Evolutionary conservation across 2,113 vertebrate species (phyloP).

Genomic region (Gavialis gangeticus): DNA sequence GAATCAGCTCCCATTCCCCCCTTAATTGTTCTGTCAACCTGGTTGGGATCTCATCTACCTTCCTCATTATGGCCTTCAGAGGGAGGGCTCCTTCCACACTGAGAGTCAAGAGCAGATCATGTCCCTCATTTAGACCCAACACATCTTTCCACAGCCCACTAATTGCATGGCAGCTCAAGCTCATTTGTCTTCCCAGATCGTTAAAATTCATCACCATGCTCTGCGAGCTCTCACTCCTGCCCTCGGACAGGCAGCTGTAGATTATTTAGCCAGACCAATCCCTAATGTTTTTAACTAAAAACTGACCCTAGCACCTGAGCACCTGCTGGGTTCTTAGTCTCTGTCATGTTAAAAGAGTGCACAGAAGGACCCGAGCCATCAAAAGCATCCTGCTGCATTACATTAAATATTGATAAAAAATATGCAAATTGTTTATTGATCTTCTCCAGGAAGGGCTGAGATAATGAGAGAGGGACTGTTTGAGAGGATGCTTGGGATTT

Average conservation of each 20-base stretch:
- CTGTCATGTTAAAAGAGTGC: constrained; percentile 82
- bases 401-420: constrained; percentile 92
- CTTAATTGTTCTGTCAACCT: constrained; percentile 81
- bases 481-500: constrained; percentile 66
- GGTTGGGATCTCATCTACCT: constrained; percentile 69
- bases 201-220: constrained; percentile 87
- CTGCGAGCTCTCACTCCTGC: constrained; percentile 68
- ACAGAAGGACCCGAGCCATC: constrained; percentile 78
- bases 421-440: constrained; percentile 92
- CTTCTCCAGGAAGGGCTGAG: constrained; percentile 69
- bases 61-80: constrained; percentile 89
- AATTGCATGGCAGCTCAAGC: constrained; percentile 85
- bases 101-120: constrained; percentile 91
- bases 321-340: constrained; percentile 80
- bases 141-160: constrained; percentile 87
- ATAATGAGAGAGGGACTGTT: constrained; percentile 72
- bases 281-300: constrained; percentile 76
- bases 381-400: constrained; percentile 82
- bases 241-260: constrained; percentile 79
- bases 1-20: constrained; percentile 64
- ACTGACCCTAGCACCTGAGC: constrained; percentile 73
- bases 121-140: constrained; percentile 90
- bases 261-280: constrained; percentile 81
- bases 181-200: constrained; percentile 86
- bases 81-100: constrained; percentile 82